Percentiles rank a stretch among this genome's conserved stretches.
phyloP scores from a whole-genome alignment of 2,113 vertebrate species.

The Catharus fuscescens region DNA sequence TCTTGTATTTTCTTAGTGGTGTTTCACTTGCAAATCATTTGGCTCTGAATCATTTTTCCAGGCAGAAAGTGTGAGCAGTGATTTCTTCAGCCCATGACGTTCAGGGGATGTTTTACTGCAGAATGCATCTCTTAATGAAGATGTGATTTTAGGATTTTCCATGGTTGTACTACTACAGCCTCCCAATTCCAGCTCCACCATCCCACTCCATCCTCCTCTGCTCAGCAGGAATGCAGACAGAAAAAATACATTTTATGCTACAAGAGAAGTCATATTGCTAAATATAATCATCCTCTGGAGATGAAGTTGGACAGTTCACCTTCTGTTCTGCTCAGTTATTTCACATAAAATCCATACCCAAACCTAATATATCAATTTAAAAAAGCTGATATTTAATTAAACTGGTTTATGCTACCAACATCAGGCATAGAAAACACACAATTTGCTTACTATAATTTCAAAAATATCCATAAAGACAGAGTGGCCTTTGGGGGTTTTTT shows the following conservation, averaged over 20 bases:
- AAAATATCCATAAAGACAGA: conserved; percentile 99
- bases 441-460: conserved; percentile 85
- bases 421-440: neutral
- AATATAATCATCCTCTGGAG: neutral
- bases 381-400: neutral
- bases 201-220: neutral
- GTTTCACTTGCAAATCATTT: neutral
- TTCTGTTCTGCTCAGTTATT: neutral
- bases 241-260: neutral
- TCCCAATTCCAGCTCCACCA: neutral
- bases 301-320: neutral
- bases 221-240: neutral
- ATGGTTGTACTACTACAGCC: neutral
- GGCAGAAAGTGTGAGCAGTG: neutral
- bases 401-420: neutral
- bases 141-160: neutral
- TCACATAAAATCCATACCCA: neutral
- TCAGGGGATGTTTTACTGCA: neutral
- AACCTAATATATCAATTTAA: neutral
- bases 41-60: neutral
- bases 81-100: neutral
- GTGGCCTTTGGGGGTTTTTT: conserved; percentile 97
- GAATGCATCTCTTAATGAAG: neutral
- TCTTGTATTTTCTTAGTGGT: neutral
- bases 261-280: neutral